These are phyloP conservation scores for Hyles vespertilio DNA, from an alignment of 1,140 invertebrate species.

Conservation along the genomic window DNA sequence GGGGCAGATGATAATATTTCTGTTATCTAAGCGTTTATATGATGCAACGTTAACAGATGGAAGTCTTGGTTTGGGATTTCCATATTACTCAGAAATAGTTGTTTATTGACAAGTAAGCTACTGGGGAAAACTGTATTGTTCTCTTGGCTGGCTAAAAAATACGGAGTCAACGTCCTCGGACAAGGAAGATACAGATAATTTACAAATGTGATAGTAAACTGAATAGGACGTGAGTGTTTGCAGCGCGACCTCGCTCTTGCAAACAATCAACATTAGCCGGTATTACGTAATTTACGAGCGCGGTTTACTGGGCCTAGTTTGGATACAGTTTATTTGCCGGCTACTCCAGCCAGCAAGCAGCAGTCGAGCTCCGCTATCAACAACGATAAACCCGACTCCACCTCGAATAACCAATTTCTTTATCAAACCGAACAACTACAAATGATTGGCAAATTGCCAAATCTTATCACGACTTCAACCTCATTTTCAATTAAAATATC, in stretches of 20 bases:
- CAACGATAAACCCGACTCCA: conserved; percentile 10
- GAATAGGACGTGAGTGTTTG: not conserved
- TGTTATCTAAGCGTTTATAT: no score
- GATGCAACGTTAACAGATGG: no score
- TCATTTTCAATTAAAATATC: not conserved
- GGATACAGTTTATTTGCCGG: no score
- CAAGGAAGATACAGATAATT: no score
- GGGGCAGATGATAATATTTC: not conserved
- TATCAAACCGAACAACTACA: conserved; percentile 24
- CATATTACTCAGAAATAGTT: no score
- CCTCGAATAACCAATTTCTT: conserved; percentile 12
- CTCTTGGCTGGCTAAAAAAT: no score
- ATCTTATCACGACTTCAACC: conserved; percentile 10
- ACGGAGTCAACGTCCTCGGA: no score
- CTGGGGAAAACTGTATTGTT: no score
- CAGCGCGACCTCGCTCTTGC: conserved; percentile 18
- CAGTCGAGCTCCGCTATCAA: conserved; percentile 8
- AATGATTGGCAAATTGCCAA: conserved; percentile 15
- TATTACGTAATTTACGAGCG: conserved; percentile 14
- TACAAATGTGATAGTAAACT: not conserved
- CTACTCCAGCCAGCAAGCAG: not conserved
- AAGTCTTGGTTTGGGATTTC: no score
- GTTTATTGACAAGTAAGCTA: no score
- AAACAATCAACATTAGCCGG: conserved; percentile 14
- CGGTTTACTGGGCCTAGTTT: no score